Conservation (phyloP, 2,888 invertebrate genomes). For the Aphrophora alni region DNA sequence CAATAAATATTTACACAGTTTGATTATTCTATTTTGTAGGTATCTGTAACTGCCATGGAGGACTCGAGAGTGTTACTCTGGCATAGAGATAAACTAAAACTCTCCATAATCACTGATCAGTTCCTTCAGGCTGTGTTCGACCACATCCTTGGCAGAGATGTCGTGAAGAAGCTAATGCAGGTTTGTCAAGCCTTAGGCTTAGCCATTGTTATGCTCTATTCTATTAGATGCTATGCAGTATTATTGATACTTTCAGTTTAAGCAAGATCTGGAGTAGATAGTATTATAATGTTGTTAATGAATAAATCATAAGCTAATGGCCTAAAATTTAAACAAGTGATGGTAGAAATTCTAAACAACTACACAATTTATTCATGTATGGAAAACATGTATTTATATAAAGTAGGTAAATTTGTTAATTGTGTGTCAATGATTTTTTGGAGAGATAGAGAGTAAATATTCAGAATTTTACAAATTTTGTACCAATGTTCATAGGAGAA, state of each 20-base stretch:
- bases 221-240: background rate
- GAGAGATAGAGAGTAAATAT: too few relatives aligned
- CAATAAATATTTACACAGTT: too few relatives aligned
- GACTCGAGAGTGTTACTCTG: conserved; percentile 82
- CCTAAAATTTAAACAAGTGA: too few relatives aligned
- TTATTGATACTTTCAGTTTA: background rate
- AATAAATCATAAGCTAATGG: too few relatives aligned
- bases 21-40: conserved; percentile 62
- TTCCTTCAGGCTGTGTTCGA: conserved; percentile 87
- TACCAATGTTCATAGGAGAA: too few relatives aligned
- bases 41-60: conserved; percentile 87
- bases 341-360: too few relatives aligned
- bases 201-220: background rate
- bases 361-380: too few relatives aligned
- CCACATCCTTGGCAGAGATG: conserved; percentile 83
- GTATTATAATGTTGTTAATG: too few relatives aligned
- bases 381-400: too few relatives aligned
- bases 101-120: conserved; percentile 81
- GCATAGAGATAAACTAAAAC: conserved; percentile 85
- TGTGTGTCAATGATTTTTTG: too few relatives aligned
- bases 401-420: too few relatives aligned
- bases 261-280: background rate
- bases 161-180: conserved; percentile 87
- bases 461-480: too few relatives aligned
- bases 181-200: conserved; percentile 57